phyloP scores from a whole-genome alignment of 2,797 vertebrate species.

The Orestias chungarensis region DNA sequence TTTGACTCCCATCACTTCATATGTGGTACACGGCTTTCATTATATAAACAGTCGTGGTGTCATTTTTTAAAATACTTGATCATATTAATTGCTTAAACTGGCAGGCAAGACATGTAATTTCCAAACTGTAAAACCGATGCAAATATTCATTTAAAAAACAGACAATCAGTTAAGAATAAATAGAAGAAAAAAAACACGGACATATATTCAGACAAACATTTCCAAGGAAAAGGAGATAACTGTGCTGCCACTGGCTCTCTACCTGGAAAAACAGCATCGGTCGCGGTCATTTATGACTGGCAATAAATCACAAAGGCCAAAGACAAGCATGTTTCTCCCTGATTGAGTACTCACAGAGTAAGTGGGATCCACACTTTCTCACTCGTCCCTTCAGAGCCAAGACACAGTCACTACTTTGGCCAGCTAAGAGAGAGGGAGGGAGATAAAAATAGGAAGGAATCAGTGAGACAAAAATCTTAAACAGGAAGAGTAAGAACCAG shows the following conservation, averaged over 20 bases:
- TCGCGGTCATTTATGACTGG: slow-evolving; percentile 60
- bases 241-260: slow-evolving; percentile 26
- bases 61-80: neutral
- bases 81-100: neutral
- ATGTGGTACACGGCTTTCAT: too few species aligned
- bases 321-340: slow-evolving; percentile 63
- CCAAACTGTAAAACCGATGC: neutral
- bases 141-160: neutral
- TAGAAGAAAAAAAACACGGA: slow-evolving; percentile 1
- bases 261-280: slow-evolving; percentile 47
- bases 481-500: too few species aligned
- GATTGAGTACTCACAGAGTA: slow-evolving; percentile 69
- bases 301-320: slow-evolving; percentile 67
- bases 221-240: slow-evolving; percentile 27
- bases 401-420: slow-evolving; percentile 41
- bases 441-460: neutral
- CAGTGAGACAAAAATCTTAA: neutral
- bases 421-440: slow-evolving; percentile 27
- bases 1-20: too few species aligned
- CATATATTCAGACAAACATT: slow-evolving; percentile 21
- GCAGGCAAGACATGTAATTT: neutral
- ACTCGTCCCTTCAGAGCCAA: slow-evolving; percentile 40
- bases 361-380: slow-evolving; percentile 46
- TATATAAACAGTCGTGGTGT: neutral
- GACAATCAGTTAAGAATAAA: neutral